These are phyloP conservation scores for Parnassius orleans DNA, from an alignment of 2,888 invertebrate genomes.

Conservation along the genomic window DNA sequence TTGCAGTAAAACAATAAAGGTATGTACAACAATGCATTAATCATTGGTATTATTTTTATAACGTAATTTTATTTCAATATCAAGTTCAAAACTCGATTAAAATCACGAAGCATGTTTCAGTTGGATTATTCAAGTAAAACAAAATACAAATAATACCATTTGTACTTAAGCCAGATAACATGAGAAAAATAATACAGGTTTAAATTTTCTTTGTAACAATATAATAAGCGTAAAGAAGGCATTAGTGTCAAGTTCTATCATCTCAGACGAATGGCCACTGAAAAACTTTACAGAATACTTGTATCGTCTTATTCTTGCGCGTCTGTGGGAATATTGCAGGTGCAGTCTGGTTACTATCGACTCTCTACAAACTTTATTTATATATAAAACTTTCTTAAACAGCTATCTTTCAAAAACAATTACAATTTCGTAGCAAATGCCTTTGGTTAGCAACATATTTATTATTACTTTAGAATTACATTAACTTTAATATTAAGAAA, in stretches of 20 bases:
- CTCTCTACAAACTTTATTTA: slow-evolving; percentile 34
- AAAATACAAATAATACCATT: slow-evolving; percentile 18
- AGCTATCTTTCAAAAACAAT: slow-evolving; percentile 20
- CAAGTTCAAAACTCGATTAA: slow-evolving; percentile 13
- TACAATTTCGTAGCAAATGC: slow-evolving; percentile 7
- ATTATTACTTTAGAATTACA: slow-evolving; percentile 22
- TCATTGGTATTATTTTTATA: no score
- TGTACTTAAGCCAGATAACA: slow-evolving; percentile 1
- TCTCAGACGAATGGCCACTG: slow-evolving; percentile 33
- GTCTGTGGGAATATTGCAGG: slow-evolving; percentile 41
- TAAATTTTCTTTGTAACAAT: slow-evolving; percentile 18
- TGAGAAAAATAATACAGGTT: slow-evolving; percentile 9
- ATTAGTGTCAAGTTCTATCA: slow-evolving; percentile 31
- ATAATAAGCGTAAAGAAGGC: slow-evolving; percentile 25
- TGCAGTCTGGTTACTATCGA: slow-evolving; percentile 41
- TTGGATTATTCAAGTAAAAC: slow-evolving; percentile 18
- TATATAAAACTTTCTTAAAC: slow-evolving; percentile 26
- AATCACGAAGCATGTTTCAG: slow-evolving; percentile 20
- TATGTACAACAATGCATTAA: no score
- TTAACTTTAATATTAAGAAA: slow-evolving; percentile 21
- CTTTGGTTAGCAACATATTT: slow-evolving; percentile 12
- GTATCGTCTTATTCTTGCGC: slow-evolving; percentile 33
- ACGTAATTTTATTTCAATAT: no score
- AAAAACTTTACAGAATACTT: slow-evolving; percentile 32
- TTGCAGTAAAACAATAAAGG: no score